Evolutionary conservation across 1,140 invertebrate species (phyloP).

Genomic region (Pseudomyrmex gracilis): DNA sequence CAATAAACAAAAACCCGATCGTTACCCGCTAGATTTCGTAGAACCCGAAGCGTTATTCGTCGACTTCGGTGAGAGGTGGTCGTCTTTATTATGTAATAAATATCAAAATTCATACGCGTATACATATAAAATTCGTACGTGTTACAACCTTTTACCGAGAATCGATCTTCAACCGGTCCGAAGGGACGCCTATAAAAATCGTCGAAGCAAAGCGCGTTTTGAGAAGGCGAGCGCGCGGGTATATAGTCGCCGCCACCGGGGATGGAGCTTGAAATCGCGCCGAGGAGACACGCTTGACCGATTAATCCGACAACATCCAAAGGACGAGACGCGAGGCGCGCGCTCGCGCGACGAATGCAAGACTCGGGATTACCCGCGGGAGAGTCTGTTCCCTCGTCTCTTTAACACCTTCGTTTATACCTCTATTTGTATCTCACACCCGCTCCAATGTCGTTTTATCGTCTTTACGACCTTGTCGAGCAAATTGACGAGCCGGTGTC

Average conservation of each 20-base stretch:
- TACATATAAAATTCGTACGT: constrained; percentile 69
- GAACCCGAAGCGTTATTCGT: constrained; percentile 17
- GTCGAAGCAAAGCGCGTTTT: constrained; percentile 25
- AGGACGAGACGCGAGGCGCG: constrained; percentile 19
- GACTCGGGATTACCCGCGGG: neutral
- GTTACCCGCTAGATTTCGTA: constrained; percentile 23
- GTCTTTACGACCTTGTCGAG: constrained; percentile 73
- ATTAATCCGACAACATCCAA: constrained; percentile 56
- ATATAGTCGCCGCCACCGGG: neutral
- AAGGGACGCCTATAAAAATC: constrained; percentile 73
- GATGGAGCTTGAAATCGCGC: constrained; percentile 15
- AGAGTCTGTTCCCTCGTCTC: constrained; percentile 16
- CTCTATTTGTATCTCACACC: constrained; percentile 65
- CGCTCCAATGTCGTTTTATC: constrained; percentile 70
- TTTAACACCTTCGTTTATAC: constrained; percentile 59
- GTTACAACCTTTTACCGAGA: constrained; percentile 70
- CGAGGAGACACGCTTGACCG: constrained; percentile 19
- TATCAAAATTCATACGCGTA: constrained; percentile 74
- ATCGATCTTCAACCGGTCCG: constrained; percentile 70
- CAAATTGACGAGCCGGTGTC: constrained; percentile 65
- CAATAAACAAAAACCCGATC: neutral
- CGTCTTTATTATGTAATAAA: constrained; percentile 75
- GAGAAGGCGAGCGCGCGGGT: constrained; percentile 15
- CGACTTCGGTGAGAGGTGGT: neutral
- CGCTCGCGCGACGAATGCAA: neutral